A percentile compares a stretch with the other conserved stretches of the same genome.
These are phyloP conservation scores for Chromis chromis DNA, from an alignment of 2,797 vertebrate species.

Conservation along the genomic window DNA sequence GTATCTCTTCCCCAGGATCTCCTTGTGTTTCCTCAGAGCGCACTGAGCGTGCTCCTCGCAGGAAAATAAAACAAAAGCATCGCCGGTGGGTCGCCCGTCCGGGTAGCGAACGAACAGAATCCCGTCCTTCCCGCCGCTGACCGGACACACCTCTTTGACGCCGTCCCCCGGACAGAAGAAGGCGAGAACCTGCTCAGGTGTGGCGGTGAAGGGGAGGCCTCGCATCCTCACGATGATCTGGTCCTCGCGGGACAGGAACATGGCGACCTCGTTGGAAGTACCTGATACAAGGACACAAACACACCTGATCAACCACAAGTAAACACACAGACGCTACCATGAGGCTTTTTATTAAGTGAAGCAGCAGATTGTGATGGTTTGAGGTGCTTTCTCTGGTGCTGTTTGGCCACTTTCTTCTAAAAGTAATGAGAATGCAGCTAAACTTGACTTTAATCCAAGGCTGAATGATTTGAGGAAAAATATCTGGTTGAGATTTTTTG, in stretches of 20 bases:
- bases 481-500: too few species aligned
- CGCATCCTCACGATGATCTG: constrained; percentile 96
- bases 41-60: constrained; percentile 95
- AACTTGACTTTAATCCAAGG: constrained; percentile 3
- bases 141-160: constrained; percentile 83
- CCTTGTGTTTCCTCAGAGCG: constrained; percentile 96
- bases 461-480: too few species aligned
- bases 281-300: constrained; percentile 78
- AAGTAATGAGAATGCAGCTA: background rate
- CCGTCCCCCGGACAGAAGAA: constrained; percentile 87
- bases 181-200: constrained; percentile 90
- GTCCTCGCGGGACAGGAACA: constrained; percentile 94
- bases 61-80: constrained; percentile 95
- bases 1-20: constrained; percentile 95
- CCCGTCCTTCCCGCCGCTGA: constrained; percentile 91
- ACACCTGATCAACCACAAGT: constrained; percentile 6
- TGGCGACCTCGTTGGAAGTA: constrained; percentile 95
- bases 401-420: background rate
- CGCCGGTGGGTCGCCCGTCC: constrained; percentile 95
- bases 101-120: constrained; percentile 97
- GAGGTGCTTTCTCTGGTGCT: background rate
- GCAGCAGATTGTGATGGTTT: too few species aligned
- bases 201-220: constrained; percentile 96
- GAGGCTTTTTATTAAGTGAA: background rate
- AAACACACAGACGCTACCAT: background rate